phyloP scores from a whole-genome alignment of 2,113 vertebrate species.

The Antechinus flavipes region DNA sequence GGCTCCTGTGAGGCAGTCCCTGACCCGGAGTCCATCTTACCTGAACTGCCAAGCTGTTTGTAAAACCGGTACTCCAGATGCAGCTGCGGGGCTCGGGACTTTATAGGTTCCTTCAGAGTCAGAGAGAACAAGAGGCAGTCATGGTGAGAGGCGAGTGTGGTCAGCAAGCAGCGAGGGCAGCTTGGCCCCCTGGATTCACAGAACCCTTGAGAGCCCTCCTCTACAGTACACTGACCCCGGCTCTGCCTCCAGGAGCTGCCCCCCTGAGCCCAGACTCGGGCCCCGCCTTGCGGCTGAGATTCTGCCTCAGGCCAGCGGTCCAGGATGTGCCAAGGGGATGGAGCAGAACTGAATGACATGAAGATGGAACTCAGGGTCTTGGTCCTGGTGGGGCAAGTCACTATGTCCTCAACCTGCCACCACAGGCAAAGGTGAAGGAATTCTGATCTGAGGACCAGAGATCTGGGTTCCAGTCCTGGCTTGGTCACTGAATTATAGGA shows the following conservation, averaged over 20 bases:
- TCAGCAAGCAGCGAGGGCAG: too few relatives aligned
- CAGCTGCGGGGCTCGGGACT: constrained; percentile 97
- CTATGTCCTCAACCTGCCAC: neutral
- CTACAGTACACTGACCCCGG: too few relatives aligned
- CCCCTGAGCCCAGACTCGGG: too few relatives aligned
- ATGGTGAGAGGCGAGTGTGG: too few relatives aligned
- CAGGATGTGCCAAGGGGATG: neutral
- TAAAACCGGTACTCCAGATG: constrained; percentile 99
- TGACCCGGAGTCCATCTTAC: constrained; percentile 78
- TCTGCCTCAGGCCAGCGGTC: neutral
- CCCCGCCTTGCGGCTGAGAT: neutral
- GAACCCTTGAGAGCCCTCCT: too few relatives aligned
- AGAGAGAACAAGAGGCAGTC: constrained; percentile 2
- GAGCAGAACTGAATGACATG: neutral
- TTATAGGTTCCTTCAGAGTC: constrained; percentile 93
- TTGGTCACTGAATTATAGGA: neutral
- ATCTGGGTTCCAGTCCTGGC: neutral
- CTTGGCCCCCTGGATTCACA: too few relatives aligned
- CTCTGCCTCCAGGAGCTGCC: neutral
- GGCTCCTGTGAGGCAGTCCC: fast-evolving
- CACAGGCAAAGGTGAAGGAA: neutral
- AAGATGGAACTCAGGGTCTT: neutral
- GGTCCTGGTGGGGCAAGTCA: neutral
- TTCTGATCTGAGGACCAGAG: neutral
- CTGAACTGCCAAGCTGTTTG: constrained; percentile 98